Evolutionary conservation across 2,888 invertebrate species (phyloP), one percentile per base, ranked within the genome.

Genomic region (Cinara cedri): DNA sequence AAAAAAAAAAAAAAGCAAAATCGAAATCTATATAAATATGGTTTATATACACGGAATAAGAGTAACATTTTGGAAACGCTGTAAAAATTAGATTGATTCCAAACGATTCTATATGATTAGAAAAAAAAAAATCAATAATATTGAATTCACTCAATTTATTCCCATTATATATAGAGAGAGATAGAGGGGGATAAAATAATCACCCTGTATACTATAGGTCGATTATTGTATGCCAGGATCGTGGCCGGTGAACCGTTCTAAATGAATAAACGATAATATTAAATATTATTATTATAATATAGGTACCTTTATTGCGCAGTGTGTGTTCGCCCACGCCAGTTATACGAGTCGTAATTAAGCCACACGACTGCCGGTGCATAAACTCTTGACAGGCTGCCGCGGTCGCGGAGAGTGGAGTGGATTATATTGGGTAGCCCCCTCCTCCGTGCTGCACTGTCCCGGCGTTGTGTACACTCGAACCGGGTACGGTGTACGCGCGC

Each of bases 261-360:
- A 62, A 62, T 49, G 60, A 62, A 19, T 72, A 72, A 72, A 72
- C 49, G 72, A 49, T 62, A 55, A 16, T 24, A 26, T 14, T 19
- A 19, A 16, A 46, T 46, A 13, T 10, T n/a, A n/a, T n/a, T n/a
- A n/a, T n/a, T n/a, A n/a, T n/a, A n/a, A n/a, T 44, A 46, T 21
- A n/a, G 9, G 21, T 24, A 3, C 24, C 19, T 70, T 21, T 13
- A 14, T 14, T 19, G 63, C n/a, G 65, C 19, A 19, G 49, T 66
- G 49, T 66, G 68, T 19, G 54, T 19, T 19, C 8, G 21, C 13
- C 16, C 8, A 16, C 21, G 19, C n/a, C n/a, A 19, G 60, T 60
- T 63, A 21, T 49, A 19, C n/a, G 24, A 21, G 49, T 62, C 62
- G 57, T 62, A 49, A 72, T 72, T 62, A 62, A 62, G 26, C 72